phyloP scores from a whole-genome alignment of 2,113 vertebrate genomes.

The Chrysochloris asiatica region DNA sequence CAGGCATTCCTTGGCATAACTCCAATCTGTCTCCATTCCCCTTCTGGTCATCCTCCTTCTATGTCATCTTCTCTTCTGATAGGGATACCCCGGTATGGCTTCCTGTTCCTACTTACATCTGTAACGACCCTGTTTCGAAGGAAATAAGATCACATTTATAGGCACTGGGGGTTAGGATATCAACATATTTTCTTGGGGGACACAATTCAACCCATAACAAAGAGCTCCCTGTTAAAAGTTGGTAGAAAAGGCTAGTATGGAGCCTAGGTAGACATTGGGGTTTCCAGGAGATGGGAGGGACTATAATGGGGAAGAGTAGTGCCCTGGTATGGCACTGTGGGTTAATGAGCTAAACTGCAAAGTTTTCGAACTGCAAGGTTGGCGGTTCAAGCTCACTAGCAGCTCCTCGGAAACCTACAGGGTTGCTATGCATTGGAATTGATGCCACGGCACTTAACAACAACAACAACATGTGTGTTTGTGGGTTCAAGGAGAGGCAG shows the following conservation, averaged over 20 bases:
- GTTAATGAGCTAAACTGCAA: no score
- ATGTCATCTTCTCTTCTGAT: neutral
- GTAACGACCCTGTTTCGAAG: neutral
- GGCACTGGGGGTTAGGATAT: neutral
- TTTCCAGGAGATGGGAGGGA: neutral
- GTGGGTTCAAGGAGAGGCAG: neutral
- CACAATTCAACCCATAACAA: neutral
- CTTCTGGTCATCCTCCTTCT: neutral
- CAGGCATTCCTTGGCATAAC: neutral
- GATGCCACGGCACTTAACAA: no score
- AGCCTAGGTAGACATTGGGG: neutral
- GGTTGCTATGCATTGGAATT: no score
- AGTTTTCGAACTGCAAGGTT: no score
- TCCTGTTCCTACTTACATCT: neutral
- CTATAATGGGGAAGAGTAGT: neutral
- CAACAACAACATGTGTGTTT: no score
- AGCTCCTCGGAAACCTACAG: no score
- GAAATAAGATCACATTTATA: neutral
- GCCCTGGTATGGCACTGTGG: no score
- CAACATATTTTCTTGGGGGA: neutral
- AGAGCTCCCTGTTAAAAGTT: neutral
- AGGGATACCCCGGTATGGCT: neutral
- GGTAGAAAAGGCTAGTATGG: neutral
- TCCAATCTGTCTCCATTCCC: neutral
- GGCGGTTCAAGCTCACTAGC: no score